Percentiles rank a stretch among this genome's conserved stretches.
phyloP scores from a whole-genome alignment of 1,140 invertebrate genomes.

The Acromyrmex charruanus region DNA sequence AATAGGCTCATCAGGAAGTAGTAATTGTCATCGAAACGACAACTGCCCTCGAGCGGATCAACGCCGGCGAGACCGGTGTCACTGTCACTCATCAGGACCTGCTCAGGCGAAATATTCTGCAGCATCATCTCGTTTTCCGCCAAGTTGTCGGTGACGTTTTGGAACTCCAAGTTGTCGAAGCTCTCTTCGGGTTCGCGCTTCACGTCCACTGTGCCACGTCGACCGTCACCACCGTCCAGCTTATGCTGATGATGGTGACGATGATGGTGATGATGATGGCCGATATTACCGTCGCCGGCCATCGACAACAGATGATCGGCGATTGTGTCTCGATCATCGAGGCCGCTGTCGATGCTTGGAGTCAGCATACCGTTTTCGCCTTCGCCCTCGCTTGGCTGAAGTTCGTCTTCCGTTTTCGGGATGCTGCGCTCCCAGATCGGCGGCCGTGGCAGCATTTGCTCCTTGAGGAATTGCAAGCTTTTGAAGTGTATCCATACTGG shows the following conservation, averaged over 20 bases:
- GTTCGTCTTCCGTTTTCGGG: constrained; percentile 68
- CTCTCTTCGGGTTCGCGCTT: constrained; percentile 82
- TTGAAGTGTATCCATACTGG: constrained; percentile 85
- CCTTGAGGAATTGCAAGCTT: constrained; percentile 83
- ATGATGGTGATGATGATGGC: constrained; percentile 10
- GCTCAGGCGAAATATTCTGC: constrained; percentile 83
- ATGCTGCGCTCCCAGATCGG: constrained; percentile 83
- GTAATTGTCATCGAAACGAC: constrained; percentile 83
- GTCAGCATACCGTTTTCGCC: constrained; percentile 50
- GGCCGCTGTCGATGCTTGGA: constrained; percentile 30
- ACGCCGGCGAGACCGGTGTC: constrained; percentile 75
- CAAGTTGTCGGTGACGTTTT: constrained; percentile 77
- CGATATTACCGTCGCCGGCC: constrained; percentile 65
- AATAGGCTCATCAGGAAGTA: constrained; percentile 85
- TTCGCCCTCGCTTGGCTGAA: constrained; percentile 76
- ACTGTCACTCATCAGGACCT: constrained; percentile 81
- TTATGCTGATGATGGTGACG: constrained; percentile 56
- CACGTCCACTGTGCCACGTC: constrained; percentile 73
- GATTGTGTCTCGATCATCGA: constrained; percentile 75
- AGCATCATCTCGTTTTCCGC: constrained; percentile 83
- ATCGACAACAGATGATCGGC: constrained; percentile 74
- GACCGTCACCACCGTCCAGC: constrained; percentile 64
- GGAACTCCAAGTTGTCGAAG: constrained; percentile 81
- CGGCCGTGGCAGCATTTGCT: constrained; percentile 84
- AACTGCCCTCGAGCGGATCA: constrained; percentile 79